Evolutionary conservation across 2,888 invertebrate species (phyloP).

Genomic region (Acrocyrtus sp.): DNA sequence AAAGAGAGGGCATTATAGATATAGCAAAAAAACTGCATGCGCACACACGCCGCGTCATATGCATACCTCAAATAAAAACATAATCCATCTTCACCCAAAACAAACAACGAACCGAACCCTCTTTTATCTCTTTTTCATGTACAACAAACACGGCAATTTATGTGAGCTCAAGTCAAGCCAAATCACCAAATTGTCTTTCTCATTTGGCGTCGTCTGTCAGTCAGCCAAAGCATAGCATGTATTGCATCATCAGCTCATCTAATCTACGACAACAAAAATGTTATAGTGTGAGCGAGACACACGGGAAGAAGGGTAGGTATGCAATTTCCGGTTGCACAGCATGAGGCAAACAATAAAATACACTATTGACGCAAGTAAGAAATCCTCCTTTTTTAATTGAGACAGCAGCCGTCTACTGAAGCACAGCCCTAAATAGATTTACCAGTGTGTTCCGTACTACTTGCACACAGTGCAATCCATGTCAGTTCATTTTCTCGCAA

Average conservation of each 20-base stretch:
- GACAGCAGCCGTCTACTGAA: too few relatives aligned
- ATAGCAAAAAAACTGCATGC: too few relatives aligned
- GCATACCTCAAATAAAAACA: not conserved
- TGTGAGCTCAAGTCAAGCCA: too few relatives aligned
- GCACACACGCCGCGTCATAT: constrained; percentile 1
- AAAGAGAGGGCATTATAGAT: not conserved
- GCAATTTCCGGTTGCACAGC: constrained; percentile 1
- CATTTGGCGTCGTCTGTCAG: constrained; percentile 3
- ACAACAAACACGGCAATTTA: too few relatives aligned
- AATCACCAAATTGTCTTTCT: constrained; percentile 5
- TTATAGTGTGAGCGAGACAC: not conserved
- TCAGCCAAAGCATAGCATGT: too few relatives aligned
- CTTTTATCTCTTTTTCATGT: too few relatives aligned
- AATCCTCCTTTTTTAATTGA: constrained; percentile 46
- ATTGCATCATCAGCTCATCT: too few relatives aligned
- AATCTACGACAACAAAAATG: constrained; percentile 7
- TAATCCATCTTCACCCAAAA: not conserved
- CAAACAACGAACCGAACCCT: not conserved
- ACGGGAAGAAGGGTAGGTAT: not conserved
- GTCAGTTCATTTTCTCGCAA: too few relatives aligned
- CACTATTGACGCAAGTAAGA: not conserved
- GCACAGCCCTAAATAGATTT: too few relatives aligned
- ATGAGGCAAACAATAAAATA: not conserved
- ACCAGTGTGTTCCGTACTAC: too few relatives aligned
- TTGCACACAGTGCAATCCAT: too few relatives aligned